These are phyloP conservation scores for Alouatta palliata DNA, from an alignment of 2,113 vertebrate species.

Conservation along the genomic window DNA sequence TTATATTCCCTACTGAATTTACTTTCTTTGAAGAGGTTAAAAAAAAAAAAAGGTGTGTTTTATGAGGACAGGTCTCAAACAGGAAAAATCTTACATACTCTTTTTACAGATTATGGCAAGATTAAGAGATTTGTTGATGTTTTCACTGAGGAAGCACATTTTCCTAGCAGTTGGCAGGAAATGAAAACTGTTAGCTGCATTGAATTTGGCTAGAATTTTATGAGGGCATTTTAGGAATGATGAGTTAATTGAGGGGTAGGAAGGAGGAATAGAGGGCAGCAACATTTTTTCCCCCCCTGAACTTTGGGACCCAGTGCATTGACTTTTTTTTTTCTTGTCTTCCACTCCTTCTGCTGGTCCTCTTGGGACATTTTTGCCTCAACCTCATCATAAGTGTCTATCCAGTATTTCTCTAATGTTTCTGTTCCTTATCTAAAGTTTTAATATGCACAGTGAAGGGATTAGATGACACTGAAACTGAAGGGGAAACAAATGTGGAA, in stretches of 20 bases:
- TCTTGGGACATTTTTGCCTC: not conserved
- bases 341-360: not conserved
- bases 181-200: conserved; percentile 16
- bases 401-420: conserved; percentile 40
- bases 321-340: not conserved
- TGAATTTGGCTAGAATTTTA: conserved; percentile 22
- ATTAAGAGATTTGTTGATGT: not conserved
- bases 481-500: conserved; percentile 38
- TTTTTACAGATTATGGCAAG: conserved; percentile 41
- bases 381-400: not conserved
- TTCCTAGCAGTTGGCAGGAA: conserved; percentile 50
- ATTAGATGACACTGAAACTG: conserved; percentile 39
- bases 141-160: conserved; percentile 13
- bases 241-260: not conserved
- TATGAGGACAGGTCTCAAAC: not conserved
- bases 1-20: not conserved
- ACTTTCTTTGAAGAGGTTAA: not conserved
- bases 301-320: not conserved
- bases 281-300: not conserved
- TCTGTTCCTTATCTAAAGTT: conserved; percentile 29
- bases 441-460: not conserved
- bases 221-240: not conserved
- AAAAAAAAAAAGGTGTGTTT: conserved; percentile 27
- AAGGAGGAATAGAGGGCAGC: not conserved
- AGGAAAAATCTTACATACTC: not conserved